These are phyloP conservation scores for Chionodraco myersi DNA, from an alignment of 2,113 vertebrate species.

Conservation along the genomic window DNA sequence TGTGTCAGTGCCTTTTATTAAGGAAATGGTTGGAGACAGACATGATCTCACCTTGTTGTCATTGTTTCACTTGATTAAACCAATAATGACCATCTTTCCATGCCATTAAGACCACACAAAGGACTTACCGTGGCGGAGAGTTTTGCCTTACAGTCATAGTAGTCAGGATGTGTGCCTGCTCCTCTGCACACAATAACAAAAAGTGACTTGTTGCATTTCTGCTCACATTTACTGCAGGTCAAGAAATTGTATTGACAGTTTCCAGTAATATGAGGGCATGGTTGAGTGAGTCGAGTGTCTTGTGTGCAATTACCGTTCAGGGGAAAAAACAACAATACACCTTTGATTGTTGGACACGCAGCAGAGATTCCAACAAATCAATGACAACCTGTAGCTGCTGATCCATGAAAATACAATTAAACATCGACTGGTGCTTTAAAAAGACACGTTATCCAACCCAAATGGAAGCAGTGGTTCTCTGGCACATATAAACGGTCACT, in stretches of 20 bases:
- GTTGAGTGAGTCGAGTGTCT: not conserved
- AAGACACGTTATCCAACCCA: not conserved
- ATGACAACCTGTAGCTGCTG: slow-evolving; percentile 45
- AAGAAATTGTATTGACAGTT: slow-evolving; percentile 7
- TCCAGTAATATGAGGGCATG: not conserved
- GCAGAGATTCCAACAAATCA: slow-evolving; percentile 50
- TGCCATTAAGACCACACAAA: not conserved
- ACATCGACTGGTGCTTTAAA: slow-evolving; percentile 43
- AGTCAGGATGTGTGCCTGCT: not conserved
- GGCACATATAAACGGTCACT: not conserved
- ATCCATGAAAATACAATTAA: slow-evolving; percentile 59
- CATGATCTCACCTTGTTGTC: slow-evolving; percentile 57
- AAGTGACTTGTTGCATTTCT: not conserved
- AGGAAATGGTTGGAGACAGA: slow-evolving; percentile 13
- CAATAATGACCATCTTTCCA: slow-evolving; percentile 23
- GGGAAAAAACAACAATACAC: slow-evolving; percentile 8
- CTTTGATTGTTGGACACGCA: slow-evolving; percentile 21
- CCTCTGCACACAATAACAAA: not conserved
- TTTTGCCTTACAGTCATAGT: not conserved
- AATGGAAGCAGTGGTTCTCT: not conserved
- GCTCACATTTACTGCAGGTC: slow-evolving; percentile 5
- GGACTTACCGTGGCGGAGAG: not conserved
- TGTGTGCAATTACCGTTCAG: slow-evolving; percentile 2
- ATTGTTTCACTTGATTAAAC: slow-evolving; percentile 20
- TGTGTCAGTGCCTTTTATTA: not conserved